A percentile compares a stretch with the other conserved stretches of the same genome.
These are phyloP conservation scores for Rhagoletis zephyria DNA, from an alignment of 1,140 invertebrate species.

Conservation along the genomic window DNA sequence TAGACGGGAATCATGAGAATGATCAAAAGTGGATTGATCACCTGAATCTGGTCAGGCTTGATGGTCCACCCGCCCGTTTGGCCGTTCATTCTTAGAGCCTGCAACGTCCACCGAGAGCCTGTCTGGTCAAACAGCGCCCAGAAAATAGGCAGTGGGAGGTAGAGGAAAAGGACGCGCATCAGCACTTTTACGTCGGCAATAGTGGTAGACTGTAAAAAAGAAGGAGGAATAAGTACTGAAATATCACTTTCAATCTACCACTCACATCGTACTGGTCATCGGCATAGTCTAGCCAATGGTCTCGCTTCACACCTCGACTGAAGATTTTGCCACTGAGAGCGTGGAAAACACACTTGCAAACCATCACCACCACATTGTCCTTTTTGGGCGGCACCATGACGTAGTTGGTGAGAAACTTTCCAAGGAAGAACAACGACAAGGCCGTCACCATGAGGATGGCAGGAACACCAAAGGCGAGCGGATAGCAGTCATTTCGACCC, in stretches of 20 bases:
- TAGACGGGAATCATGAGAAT: slow-evolving; percentile 86
- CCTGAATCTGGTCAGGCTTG: slow-evolving; percentile 87
- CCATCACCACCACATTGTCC: slow-evolving; percentile 86
- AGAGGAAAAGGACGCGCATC: slow-evolving; percentile 82
- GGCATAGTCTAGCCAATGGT: slow-evolving; percentile 90
- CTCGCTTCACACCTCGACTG: slow-evolving; percentile 75
- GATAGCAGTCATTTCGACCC: slow-evolving; percentile 86
- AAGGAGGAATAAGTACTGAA: too few relatives aligned
- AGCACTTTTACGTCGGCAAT: slow-evolving; percentile 82
- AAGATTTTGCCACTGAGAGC: slow-evolving; percentile 81
- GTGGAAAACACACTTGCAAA: slow-evolving; percentile 78
- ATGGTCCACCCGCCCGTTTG: slow-evolving; percentile 79
- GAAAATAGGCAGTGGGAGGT: slow-evolving; percentile 86
- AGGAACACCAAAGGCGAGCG: slow-evolving; percentile 93
- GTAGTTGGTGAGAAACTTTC: slow-evolving; percentile 78
- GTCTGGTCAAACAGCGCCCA: slow-evolving; percentile 89
- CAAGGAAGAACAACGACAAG: too few relatives aligned
- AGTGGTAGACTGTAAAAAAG: too few relatives aligned
- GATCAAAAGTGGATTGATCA: slow-evolving; percentile 85
- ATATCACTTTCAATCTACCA: too few relatives aligned
- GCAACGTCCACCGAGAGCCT: slow-evolving; percentile 95
- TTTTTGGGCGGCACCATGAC: slow-evolving; percentile 85
- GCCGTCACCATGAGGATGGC: slow-evolving; percentile 88
- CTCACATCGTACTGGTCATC: slow-evolving; percentile 82
- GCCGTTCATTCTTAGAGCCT: slow-evolving; percentile 92